phyloP scores from a whole-genome alignment of 2,888 invertebrate genomes.

The Tolmerus cingulatus region DNA sequence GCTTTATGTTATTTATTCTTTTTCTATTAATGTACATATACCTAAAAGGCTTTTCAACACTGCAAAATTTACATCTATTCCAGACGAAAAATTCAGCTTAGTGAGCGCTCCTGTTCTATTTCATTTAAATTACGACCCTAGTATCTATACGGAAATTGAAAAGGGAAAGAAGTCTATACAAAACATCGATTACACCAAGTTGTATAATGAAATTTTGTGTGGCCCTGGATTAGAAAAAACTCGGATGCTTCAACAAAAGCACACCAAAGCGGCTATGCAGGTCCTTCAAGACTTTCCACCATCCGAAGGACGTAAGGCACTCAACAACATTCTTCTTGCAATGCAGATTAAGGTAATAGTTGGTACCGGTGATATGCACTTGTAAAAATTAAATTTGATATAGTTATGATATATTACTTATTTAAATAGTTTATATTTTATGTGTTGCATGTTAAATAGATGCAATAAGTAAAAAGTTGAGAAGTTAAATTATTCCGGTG shows the following conservation, averaged over 20 bases:
- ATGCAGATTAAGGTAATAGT: constrained; percentile 69
- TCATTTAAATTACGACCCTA: constrained; percentile 77
- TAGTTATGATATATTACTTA: not conserved
- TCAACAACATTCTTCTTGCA: constrained; percentile 85
- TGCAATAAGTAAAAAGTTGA: not conserved
- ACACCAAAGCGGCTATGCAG: constrained; percentile 77
- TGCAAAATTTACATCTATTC: not conserved
- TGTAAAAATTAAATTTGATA: not conserved
- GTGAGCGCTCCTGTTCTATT: constrained; percentile 86
- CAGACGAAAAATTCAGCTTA: constrained; percentile 64
- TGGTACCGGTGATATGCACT: not conserved
- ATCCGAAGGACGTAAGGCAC: constrained; percentile 84
- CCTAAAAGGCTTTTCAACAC: not conserved
- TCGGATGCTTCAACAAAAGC: constrained; percentile 76
- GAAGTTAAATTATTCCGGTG: too few species aligned
- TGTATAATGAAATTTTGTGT: constrained; percentile 69
- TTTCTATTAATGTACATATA: too few species aligned
- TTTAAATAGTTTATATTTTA: not conserved
- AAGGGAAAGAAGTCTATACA: constrained; percentile 61
- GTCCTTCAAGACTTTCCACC: constrained; percentile 79
- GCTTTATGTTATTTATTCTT: too few species aligned
- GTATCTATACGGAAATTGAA: constrained; percentile 67
- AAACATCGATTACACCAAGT: constrained; percentile 61
- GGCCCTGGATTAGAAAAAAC: constrained; percentile 80
- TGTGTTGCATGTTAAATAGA: not conserved